These are phyloP conservation scores for Tetramorium parvispinum DNA, from an alignment of 1,140 invertebrate species.

Conservation along the genomic window DNA sequence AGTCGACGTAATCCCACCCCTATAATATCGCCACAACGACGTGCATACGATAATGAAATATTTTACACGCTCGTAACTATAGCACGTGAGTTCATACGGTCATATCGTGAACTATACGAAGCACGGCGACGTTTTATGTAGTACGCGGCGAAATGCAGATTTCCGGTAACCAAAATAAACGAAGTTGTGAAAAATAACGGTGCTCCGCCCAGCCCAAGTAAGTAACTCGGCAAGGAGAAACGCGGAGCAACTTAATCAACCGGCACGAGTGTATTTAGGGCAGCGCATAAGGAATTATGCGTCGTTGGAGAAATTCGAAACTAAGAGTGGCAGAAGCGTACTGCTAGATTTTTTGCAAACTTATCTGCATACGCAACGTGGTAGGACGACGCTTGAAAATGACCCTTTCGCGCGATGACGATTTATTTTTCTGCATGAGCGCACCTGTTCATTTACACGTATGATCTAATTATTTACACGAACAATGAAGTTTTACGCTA, in stretches of 20 bases:
- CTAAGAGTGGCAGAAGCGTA: background rate
- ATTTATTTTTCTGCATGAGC: conserved; percentile 45
- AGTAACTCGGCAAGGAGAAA: conserved; percentile 59
- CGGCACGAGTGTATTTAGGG: conserved; percentile 9
- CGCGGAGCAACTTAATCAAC: conserved; percentile 64
- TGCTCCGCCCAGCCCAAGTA: background rate
- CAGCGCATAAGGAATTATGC: conserved; percentile 4
- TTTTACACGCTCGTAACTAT: conserved; percentile 3
- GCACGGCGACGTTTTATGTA: background rate
- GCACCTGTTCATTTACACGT: background rate
- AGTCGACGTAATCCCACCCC: background rate
- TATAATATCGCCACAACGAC: conserved; percentile 4
- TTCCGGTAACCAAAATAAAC: conserved; percentile 53
- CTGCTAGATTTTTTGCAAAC: conserved; percentile 26
- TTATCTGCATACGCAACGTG: conserved; percentile 23
- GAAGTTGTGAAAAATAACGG: conserved; percentile 68
- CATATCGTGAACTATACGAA: background rate
- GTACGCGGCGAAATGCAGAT: conserved; percentile 58
- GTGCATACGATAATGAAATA: background rate
- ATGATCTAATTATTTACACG: background rate
- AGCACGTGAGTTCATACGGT: background rate
- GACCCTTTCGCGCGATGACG: background rate
- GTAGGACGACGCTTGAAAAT: conserved; percentile 2
- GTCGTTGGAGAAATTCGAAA: conserved; percentile 26
- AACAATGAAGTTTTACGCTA: background rate